Conservation (phyloP, 1,140 invertebrate species). For the Hyles euphorbiae region DNA sequence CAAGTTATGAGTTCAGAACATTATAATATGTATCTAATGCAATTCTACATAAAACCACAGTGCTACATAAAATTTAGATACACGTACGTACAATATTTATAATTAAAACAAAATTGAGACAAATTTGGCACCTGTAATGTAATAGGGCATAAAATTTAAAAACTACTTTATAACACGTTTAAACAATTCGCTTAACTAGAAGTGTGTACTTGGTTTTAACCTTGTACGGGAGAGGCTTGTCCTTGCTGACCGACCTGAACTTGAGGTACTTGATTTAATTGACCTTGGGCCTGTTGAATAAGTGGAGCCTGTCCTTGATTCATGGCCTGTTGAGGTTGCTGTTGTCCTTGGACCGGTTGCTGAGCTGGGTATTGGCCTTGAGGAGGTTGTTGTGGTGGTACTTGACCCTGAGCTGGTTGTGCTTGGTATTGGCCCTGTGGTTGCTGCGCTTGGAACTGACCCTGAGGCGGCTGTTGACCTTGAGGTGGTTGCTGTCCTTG, state of each 20-base stretch:
- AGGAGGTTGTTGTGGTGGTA: conserved; percentile 7
- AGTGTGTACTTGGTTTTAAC: conserved; percentile 3
- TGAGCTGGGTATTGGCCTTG: conserved; percentile 26
- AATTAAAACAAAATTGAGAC: conserved; percentile 3
- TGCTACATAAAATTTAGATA: too few species aligned
- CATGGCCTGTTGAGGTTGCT: conserved; percentile 4
- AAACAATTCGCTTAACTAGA: neutral
- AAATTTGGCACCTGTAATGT: conserved; percentile 10
- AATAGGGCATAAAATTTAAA: conserved; percentile 1
- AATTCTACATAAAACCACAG: too few species aligned
- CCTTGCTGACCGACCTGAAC: neutral
- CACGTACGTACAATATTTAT: too few species aligned
- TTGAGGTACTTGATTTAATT: too few species aligned
- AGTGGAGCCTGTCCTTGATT: conserved; percentile 11
- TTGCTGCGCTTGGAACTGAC: conserved; percentile 22
- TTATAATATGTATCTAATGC: too few species aligned
- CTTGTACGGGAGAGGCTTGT: conserved; percentile 3
- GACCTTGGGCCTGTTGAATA: neutral
- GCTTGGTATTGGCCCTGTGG: conserved; percentile 25
- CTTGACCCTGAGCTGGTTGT: conserved; percentile 23
- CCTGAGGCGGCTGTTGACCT: conserved; percentile 21
- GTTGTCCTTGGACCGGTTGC: conserved; percentile 27
- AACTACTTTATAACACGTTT: conserved; percentile 1
- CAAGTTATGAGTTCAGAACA: too few species aligned
- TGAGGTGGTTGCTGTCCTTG: conserved; percentile 27